These are phyloP conservation scores for Physella acuta DNA, from an alignment of 1,140 invertebrate genomes.

Conservation along the genomic window DNA sequence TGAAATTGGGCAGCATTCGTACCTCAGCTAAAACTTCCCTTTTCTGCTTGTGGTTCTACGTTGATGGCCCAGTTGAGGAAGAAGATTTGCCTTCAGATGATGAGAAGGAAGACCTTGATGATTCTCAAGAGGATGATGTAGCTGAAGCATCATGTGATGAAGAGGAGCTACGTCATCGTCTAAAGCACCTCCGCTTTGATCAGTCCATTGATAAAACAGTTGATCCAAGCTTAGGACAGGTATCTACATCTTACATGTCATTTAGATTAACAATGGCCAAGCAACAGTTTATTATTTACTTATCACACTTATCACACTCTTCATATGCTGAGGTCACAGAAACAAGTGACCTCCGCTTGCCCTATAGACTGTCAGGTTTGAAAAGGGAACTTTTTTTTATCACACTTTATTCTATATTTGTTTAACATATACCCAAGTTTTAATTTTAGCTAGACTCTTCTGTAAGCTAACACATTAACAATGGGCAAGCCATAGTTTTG, in stretches of 20 bases:
- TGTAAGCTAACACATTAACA: no score
- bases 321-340: no score
- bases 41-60: slow-evolving; percentile 15
- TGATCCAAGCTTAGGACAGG: slow-evolving; percentile 10
- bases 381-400: no score
- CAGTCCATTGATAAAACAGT: neutral
- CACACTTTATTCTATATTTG: no score
- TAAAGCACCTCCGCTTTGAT: neutral
- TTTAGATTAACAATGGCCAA: neutral
- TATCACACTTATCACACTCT: no score
- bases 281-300: slow-evolving; percentile 1
- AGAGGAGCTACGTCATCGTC: neutral
- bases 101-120: neutral
- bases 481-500: no score
- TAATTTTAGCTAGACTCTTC: no score
- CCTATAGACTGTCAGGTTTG: no score
- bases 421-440: no score
- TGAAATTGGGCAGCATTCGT: slow-evolving; percentile 1
- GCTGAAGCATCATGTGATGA: slow-evolving; percentile 2
- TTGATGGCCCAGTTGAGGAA: neutral
- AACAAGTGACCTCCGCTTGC: no score
- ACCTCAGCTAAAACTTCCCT: neutral
- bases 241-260: neutral
- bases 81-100: neutral
- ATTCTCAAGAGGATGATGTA: neutral